A percentile compares a stretch with the other conserved stretches of the same genome.
Evolutionary conservation across 2,888 invertebrate genomes (phyloP).

Genomic region (Celastrina argiolus): DNA sequence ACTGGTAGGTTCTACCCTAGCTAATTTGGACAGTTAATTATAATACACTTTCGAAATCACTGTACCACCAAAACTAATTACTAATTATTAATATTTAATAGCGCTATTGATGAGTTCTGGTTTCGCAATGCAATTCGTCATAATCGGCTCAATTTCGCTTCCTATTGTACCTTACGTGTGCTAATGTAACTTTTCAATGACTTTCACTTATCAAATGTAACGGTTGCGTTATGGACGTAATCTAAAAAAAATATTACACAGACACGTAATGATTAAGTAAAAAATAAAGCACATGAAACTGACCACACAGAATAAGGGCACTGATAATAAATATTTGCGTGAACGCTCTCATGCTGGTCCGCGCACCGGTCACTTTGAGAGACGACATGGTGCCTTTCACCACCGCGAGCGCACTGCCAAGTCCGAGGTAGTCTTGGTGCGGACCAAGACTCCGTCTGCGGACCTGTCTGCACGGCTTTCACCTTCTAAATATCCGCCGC

Average conservation of each 20-base stretch:
- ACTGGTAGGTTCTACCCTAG: constrained; percentile 7
- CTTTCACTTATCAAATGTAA: constrained; percentile 63
- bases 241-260: constrained; percentile 39
- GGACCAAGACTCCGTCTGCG: constrained; percentile 47
- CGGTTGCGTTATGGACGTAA: constrained; percentile 52
- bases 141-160: constrained; percentile 28
- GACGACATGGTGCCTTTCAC: constrained; percentile 72
- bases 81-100: constrained; percentile 20
- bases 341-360: constrained; percentile 54
- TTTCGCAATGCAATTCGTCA: constrained; percentile 29
- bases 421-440: constrained; percentile 32
- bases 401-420: constrained; percentile 65
- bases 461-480: constrained; percentile 65
- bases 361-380: constrained; percentile 46
- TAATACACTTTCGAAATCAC: constrained; percentile 34
- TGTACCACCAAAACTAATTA: constrained; percentile 30
- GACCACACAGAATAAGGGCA: constrained; percentile 66
- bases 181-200: constrained; percentile 45
- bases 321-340: constrained; percentile 62
- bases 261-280: no score
- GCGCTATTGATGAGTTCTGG: background rate
- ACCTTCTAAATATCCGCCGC: constrained; percentile 47
- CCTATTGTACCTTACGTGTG: constrained; percentile 31
- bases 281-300: constrained; percentile 43
- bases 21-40: constrained; percentile 27